phyloP scores from a whole-genome alignment of 2,888 invertebrate species.

The Syrista parreyssii region DNA sequence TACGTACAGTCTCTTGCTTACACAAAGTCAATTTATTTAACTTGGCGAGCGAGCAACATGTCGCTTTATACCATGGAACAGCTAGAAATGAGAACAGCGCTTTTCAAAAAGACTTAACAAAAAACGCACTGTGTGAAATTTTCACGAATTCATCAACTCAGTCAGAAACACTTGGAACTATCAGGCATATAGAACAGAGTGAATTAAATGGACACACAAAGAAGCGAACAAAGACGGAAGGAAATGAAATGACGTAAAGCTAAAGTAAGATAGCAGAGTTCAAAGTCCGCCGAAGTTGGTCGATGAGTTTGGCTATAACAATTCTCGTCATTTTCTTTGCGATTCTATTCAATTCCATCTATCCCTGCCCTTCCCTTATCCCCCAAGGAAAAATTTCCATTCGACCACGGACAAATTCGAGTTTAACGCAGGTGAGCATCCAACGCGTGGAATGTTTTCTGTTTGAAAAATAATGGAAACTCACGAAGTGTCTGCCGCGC shows the following conservation, averaged over 20 bases:
- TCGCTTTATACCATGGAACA: not conserved
- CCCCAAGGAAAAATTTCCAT: not conserved
- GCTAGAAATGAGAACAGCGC: not conserved
- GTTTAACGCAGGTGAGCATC: not conserved
- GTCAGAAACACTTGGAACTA: not conserved
- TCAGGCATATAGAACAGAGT: not conserved
- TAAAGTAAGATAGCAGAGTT: not conserved
- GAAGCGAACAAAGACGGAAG: not conserved
- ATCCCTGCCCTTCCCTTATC: not conserved
- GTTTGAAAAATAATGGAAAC: constrained; percentile 25
- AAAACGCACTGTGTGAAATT: too few relatives aligned
- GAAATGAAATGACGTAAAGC: not conserved
- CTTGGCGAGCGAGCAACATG: not conserved
- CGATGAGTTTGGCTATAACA: constrained; percentile 47
- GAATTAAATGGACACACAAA: not conserved
- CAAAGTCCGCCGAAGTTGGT: constrained; percentile 36
- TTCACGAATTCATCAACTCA: not conserved
- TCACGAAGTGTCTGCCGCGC: constrained; percentile 8
- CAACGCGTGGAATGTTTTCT: constrained; percentile 10
- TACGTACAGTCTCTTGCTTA: not conserved
- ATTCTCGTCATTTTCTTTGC: constrained; percentile 33
- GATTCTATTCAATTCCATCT: not conserved
- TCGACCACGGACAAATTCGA: not conserved
- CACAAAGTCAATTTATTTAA: not conserved
- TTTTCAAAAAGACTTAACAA: not conserved